Conservation (phyloP, 2,888 invertebrate species). For the Stenodera caucasica region DNA sequence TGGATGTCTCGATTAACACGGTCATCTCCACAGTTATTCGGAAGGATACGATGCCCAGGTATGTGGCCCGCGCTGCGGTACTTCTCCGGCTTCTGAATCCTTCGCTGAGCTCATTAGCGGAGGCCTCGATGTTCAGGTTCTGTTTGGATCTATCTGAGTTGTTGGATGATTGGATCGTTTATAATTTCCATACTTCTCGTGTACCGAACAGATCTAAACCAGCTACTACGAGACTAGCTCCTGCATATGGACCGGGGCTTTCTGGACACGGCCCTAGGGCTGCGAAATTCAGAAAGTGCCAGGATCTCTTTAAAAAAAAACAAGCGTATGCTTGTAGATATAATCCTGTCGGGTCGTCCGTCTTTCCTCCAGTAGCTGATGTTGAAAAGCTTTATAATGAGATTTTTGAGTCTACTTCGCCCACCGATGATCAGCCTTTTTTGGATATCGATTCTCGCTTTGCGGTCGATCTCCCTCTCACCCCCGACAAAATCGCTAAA, state of each 20-base stretch:
- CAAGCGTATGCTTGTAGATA: constrained; percentile 7
- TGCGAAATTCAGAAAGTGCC: constrained; percentile 20
- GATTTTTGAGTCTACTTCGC: constrained; percentile 17
- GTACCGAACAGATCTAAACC: no score
- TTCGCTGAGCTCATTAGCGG: no score
- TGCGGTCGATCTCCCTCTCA: neutral
- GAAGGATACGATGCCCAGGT: no score
- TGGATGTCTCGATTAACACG: no score
- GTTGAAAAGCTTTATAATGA: constrained; percentile 13
- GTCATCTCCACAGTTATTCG: no score
- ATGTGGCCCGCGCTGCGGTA: no score
- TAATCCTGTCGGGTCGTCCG: constrained; percentile 13
- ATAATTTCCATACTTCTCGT: no score
- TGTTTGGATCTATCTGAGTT: no score
- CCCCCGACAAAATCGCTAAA: neutral
- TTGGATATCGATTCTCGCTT: neutral
- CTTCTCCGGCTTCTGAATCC: no score
- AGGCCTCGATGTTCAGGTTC: no score
- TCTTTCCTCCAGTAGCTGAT: neutral
- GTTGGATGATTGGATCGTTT: no score
- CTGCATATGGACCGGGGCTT: neutral
- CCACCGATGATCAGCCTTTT: neutral
- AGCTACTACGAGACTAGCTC: no score
- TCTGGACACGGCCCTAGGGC: constrained; percentile 6
- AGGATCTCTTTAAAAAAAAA: constrained; percentile 24